phyloP scores from a whole-genome alignment of 2,888 invertebrate species.

The Mythimna albipuncta region DNA sequence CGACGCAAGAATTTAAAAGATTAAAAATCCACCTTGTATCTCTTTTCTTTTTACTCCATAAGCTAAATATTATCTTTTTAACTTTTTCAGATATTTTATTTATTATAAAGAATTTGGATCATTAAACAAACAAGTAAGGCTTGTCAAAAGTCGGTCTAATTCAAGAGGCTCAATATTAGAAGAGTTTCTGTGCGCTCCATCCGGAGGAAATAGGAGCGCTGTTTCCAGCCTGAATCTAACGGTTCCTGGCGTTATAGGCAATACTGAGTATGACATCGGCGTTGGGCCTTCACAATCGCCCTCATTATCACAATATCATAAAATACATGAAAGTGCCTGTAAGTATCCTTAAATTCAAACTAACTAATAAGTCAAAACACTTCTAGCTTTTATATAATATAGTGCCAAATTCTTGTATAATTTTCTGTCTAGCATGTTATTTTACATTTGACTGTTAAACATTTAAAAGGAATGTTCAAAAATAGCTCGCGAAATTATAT shows the following conservation, averaged over 20 bases:
- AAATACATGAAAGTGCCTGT: slow-evolving; percentile 84
- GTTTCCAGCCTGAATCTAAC: slow-evolving; percentile 77
- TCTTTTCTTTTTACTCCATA: not conserved
- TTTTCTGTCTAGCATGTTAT: too few species aligned
- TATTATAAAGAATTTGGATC: slow-evolving; percentile 90
- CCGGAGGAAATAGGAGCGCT: slow-evolving; percentile 68
- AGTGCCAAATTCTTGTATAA: too few species aligned
- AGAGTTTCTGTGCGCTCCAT: slow-evolving; percentile 78
- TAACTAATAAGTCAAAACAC: too few species aligned
- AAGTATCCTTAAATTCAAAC: slow-evolving; percentile 67
- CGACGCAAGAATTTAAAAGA: too few species aligned
- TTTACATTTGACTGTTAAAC: too few species aligned
- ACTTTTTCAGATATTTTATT: slow-evolving; percentile 87
- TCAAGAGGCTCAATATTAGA: slow-evolving; percentile 87
- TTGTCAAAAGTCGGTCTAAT: slow-evolving; percentile 86
- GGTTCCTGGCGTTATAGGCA: slow-evolving; percentile 74
- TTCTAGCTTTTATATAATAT: too few species aligned
- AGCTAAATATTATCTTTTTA: not conserved
- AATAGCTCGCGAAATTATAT: too few species aligned
- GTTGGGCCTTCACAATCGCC: slow-evolving; percentile 71
- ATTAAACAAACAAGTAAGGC: slow-evolving; percentile 85
- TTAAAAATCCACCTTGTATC: too few species aligned
- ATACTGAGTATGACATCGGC: slow-evolving; percentile 76
- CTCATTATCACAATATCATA: slow-evolving; percentile 75
- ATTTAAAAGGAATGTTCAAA: too few species aligned